Base-by-base conservation (phyloP, 2,797 vertebrate genomes). In the Muscicapa striata region DNA sequence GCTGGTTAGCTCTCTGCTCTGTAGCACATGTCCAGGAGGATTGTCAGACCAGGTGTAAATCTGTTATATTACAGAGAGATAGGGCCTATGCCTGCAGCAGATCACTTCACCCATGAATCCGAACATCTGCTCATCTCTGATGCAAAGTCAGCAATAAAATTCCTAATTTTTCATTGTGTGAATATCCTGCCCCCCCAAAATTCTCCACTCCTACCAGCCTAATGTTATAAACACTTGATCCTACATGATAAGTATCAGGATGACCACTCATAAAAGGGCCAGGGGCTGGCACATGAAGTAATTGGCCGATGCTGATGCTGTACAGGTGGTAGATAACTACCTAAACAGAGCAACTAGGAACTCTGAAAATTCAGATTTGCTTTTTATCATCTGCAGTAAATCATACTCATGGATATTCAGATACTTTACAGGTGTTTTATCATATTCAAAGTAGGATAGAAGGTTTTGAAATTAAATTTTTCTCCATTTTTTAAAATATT, bases 231-330 rank as follows among this genome's bases (percentile, higher is more conserved):
- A 40, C 3, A 3, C 11, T 48, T 70, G 21, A 52, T 67, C 26
- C 86, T 20, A 4, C 9, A 43, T 11, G 19, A 70, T 2, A 3
- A 22, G 9, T 49, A 43, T 6, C 8, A 46, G 30, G 8, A 59
- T 58, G 46, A 54, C 13, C 15, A 45, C 17, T 17, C 36, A 75
- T 10, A 49, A 81, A 49, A 76, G 3, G 20, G 29, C 13, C 3
- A 4, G 13, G 14, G 30, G 14, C 22, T 59, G 43, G 34, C 36
- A 69, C 0, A 3, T n/a, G 32, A 49, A 48, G 16, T 59, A 72
- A 46, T 29, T 32, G 11, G 3, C 17, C n/a, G n/a, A 55, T 0
- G 1, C 24, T 41, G 19, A 16, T 38, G 26, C 23, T 1, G 0
- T 62, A 40, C 10, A 52, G 24, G 58, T 16, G 3, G 13, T n/a